These are phyloP conservation scores for Congeria kusceri DNA, from an alignment of 2,888 invertebrate species.

Conservation along the genomic window DNA sequence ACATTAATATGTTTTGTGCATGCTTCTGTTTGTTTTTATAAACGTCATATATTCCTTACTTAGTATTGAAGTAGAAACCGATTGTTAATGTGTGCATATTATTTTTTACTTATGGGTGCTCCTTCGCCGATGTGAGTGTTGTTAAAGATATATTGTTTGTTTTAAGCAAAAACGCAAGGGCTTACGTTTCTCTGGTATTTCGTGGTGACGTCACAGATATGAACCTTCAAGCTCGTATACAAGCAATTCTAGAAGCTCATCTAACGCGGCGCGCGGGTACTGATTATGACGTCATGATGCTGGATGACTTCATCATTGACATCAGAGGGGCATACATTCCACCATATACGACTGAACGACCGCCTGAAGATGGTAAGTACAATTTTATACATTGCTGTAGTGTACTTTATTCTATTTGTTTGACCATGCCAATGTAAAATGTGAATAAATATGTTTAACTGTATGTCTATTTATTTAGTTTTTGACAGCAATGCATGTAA, in stretches of 20 bases:
- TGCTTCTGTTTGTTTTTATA: too few relatives aligned
- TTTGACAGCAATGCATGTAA: too few relatives aligned
- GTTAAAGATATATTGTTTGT: not conserved
- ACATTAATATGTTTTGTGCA: too few relatives aligned
- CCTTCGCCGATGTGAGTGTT: not conserved
- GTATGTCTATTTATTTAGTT: too few relatives aligned
- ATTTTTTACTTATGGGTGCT: too few relatives aligned
- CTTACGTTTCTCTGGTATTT: slow-evolving; percentile 40
- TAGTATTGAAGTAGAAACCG: too few relatives aligned
- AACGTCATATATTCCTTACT: too few relatives aligned
- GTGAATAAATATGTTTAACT: too few relatives aligned
- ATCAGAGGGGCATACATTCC: slow-evolving; percentile 25
- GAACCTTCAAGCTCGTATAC: slow-evolving; percentile 11
- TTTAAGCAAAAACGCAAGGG: slow-evolving; percentile 34
- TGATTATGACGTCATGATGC: slow-evolving; percentile 48
- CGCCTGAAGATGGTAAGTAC: slow-evolving; percentile 19
- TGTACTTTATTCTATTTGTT: not conserved
- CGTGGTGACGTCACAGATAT: slow-evolving; percentile 37
- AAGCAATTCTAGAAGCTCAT: slow-evolving; percentile 36
- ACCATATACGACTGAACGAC: slow-evolving; percentile 20
- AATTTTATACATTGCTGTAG: not conserved
- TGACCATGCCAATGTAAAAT: too few relatives aligned
- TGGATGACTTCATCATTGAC: slow-evolving; percentile 58
- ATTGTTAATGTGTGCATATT: too few relatives aligned
- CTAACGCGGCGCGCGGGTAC: slow-evolving; percentile 26